These are phyloP conservation scores for Arion vulgaris DNA, from an alignment of 1,140 invertebrate species.

Conservation along the genomic window DNA sequence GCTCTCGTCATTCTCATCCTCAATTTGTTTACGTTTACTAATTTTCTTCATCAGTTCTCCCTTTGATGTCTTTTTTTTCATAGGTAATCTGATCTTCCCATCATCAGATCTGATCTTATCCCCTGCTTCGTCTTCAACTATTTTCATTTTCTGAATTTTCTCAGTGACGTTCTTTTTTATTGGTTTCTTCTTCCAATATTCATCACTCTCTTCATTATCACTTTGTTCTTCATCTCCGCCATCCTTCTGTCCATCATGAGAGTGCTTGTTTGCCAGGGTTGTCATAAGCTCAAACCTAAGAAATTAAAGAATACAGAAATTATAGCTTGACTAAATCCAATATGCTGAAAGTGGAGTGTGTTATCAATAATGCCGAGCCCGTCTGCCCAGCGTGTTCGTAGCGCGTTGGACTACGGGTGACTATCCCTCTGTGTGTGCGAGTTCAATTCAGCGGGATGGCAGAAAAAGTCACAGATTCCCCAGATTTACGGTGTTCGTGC, in stretches of 20 bases:
- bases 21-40: conserved; percentile 21
- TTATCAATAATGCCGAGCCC: no score
- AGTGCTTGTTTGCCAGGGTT: neutral
- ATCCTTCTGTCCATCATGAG: neutral
- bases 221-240: conserved; percentile 18
- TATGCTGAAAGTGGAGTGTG: no score
- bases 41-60: neutral
- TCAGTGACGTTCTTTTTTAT: conserved; percentile 36
- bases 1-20: conserved; percentile 35
- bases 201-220: conserved; percentile 33
- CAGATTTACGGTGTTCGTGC: no score
- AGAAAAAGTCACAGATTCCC: no score
- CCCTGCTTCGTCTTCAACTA: conserved; percentile 56
- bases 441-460: no score
- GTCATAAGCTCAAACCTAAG: neutral
- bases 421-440: no score
- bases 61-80: conserved; percentile 44
- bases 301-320: no score
- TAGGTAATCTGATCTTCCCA: conserved; percentile 22
- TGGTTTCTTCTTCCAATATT: conserved; percentile 28
- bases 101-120: conserved; percentile 35
- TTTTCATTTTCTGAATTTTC: conserved; percentile 42
- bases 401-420: no score
- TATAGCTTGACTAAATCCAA: no score
- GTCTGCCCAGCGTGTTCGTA: no score